Percentiles rank a stretch among this genome's conserved stretches.
Evolutionary conservation across 1,140 invertebrate genomes (phyloP).

Genomic region (Marisa cornuarietis): DNA sequence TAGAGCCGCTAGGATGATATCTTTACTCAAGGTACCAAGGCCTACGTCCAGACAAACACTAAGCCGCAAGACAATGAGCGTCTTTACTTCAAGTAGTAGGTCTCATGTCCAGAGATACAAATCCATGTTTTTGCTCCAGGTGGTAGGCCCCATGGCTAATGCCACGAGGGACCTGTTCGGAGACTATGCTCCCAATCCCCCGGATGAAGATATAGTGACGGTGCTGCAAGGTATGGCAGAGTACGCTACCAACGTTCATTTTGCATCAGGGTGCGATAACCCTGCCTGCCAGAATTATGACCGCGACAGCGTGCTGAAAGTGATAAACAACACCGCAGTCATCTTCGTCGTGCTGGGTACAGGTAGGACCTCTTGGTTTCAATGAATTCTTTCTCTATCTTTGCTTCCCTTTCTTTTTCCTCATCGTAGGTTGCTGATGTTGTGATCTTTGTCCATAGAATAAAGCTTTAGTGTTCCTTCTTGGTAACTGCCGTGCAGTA

Average conservation of each 20-base stretch:
- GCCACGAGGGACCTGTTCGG: constrained; percentile 59
- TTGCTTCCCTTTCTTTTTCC: too few relatives aligned
- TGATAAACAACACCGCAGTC: too few relatives aligned
- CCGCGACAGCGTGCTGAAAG: too few relatives aligned
- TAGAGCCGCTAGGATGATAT: background rate
- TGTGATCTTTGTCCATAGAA: too few relatives aligned
- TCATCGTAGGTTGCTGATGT: too few relatives aligned
- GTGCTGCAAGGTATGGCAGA: constrained; percentile 46
- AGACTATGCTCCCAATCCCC: constrained; percentile 50
- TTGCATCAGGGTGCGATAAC: constrained; percentile 49
- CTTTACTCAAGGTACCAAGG: background rate
- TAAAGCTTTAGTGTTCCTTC: too few relatives aligned
- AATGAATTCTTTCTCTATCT: too few relatives aligned
- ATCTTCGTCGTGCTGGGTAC: too few relatives aligned
- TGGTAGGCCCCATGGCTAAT: constrained; percentile 64
- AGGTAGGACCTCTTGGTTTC: too few relatives aligned
- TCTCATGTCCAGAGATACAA: background rate
- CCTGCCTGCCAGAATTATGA: too few relatives aligned
- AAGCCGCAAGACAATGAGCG: background rate
- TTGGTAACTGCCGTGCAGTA: too few relatives aligned
- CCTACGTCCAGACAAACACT: background rate
- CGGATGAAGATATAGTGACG: constrained; percentile 46
- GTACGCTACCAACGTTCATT: constrained; percentile 34
- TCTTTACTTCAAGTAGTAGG: too few relatives aligned
- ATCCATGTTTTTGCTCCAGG: constrained; percentile 40